Percentiles rank a stretch among this genome's conserved stretches.
Evolutionary conservation across 2,113 vertebrate genomes (phyloP).

Genomic region (Chamaea fasciata): DNA sequence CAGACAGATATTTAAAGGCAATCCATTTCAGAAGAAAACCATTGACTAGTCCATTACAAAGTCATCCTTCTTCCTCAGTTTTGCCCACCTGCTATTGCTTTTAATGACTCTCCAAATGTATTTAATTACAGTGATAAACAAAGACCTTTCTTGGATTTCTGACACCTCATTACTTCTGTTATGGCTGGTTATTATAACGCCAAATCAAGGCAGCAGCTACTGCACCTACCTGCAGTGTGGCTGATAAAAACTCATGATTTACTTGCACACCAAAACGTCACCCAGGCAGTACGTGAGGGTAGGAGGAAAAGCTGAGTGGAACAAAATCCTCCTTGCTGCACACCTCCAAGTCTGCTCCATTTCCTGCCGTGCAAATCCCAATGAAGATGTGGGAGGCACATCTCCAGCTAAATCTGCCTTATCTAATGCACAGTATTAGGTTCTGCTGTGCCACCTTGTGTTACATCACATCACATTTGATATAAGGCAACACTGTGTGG

Average conservation of each 20-base stretch:
- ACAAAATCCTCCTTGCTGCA: neutral
- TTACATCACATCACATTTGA: slow-evolving; percentile 53
- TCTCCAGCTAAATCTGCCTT: slow-evolving; percentile 46
- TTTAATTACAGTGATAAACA: slow-evolving; percentile 25
- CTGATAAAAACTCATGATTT: neutral
- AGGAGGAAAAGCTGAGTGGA: neutral
- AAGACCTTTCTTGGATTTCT: slow-evolving; percentile 9
- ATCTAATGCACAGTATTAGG: slow-evolving; percentile 22
- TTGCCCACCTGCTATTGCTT: neutral
- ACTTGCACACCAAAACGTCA: neutral
- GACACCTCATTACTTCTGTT: slow-evolving; percentile 20
- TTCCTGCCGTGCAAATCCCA: neutral
- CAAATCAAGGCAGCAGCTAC: neutral
- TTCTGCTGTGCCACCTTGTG: slow-evolving; percentile 75
- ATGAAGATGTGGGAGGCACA: slow-evolving; percentile 30
- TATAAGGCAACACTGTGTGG: neutral
- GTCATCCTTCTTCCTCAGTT: neutral
- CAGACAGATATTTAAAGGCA: neutral
- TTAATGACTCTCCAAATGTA: neutral
- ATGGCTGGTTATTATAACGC: neutral
- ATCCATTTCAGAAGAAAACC: neutral
- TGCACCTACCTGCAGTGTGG: neutral
- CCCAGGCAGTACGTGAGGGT: neutral
- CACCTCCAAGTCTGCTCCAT: slow-evolving; percentile 10
- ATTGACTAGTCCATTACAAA: neutral